A percentile compares a stretch with the other conserved stretches of the same genome.
Evolutionary conservation across 2,888 invertebrate species (phyloP).

Genomic region (Pogonocherus hispidulus): DNA sequence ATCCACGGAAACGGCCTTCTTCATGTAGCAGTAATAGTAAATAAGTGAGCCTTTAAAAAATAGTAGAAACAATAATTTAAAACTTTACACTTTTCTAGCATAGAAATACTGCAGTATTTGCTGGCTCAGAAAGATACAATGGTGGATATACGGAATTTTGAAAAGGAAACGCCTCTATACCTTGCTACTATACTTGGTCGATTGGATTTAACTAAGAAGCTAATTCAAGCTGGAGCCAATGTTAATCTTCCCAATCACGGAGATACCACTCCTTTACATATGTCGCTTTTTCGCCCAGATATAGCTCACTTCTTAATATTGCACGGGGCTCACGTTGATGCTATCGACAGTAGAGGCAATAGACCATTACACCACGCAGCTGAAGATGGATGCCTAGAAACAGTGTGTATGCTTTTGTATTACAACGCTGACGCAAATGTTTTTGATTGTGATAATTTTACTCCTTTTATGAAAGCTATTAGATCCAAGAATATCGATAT

Average conservation of each 20-base stretch:
- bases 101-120: too few species aligned
- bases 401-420: slow-evolving; percentile 53
- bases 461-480: slow-evolving; percentile 50
- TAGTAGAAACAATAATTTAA: too few species aligned
- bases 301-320: slow-evolving; percentile 47
- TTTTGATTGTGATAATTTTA: slow-evolving; percentile 35
- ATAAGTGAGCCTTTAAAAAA: too few species aligned
- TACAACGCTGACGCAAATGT: slow-evolving; percentile 52
- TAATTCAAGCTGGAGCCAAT: slow-evolving; percentile 51
- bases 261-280: slow-evolving; percentile 50
- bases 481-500: slow-evolving; percentile 46
- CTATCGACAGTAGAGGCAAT: slow-evolving; percentile 42
- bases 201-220: slow-evolving; percentile 34
- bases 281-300: slow-evolving; percentile 39
- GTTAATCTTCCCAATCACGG: slow-evolving; percentile 46
- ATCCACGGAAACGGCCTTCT: too few species aligned
- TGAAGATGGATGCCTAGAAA: slow-evolving; percentile 40
- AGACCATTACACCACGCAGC: slow-evolving; percentile 54
- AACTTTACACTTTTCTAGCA: too few species aligned
- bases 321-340: slow-evolving; percentile 52
- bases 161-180: slow-evolving; percentile 51
- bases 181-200: slow-evolving; percentile 39
- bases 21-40: too few species aligned
- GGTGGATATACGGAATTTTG: slow-evolving; percentile 49
- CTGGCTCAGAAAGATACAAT: slow-evolving; percentile 42